These are phyloP conservation scores for Acanthochromis polyacanthus DNA, from an alignment of 2,113 vertebrate species.

Conservation along the genomic window DNA sequence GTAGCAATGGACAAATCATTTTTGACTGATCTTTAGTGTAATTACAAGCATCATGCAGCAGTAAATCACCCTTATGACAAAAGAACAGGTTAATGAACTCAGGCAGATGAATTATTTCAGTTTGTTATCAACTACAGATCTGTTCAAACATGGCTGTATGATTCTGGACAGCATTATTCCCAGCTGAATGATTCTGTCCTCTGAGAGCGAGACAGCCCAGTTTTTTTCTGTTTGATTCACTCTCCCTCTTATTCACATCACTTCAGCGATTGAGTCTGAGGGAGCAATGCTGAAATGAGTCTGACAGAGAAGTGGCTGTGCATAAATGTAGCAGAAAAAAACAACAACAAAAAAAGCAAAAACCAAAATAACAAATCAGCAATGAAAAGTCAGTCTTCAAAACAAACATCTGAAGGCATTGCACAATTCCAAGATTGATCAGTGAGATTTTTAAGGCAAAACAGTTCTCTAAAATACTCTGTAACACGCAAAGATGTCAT, in stretches of 20 bases:
- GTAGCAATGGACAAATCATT: constrained; percentile 27
- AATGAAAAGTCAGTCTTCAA: constrained; percentile 74
- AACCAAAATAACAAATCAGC: constrained; percentile 41
- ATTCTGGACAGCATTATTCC: constrained; percentile 1
- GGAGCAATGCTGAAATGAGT: constrained; percentile 42
- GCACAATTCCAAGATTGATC: constrained; percentile 88
- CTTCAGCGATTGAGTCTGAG: constrained; percentile 43
- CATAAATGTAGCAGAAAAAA: constrained; percentile 21
- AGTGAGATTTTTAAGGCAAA: constrained; percentile 93
- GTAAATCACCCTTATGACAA: constrained; percentile 2
- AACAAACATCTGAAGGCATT: constrained; percentile 87
- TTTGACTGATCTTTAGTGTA: constrained; percentile 32
- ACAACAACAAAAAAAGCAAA: not conserved
- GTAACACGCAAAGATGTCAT: constrained; percentile 75
- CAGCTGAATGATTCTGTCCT: constrained; percentile 11
- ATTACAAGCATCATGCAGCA: constrained; percentile 66
- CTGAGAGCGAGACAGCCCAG: constrained; percentile 17
- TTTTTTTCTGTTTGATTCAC: constrained; percentile 13
- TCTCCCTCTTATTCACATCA: constrained; percentile 40
- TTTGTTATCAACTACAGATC: constrained; percentile 11
- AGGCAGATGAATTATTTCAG: constrained; percentile 4
- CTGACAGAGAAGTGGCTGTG: constrained; percentile 49
- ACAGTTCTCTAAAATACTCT: constrained; percentile 74
- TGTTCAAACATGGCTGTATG: constrained; percentile 8
- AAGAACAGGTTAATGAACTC: not conserved